Evolutionary conservation across 2,113 vertebrate genomes (phyloP).

Genomic region (Macquaria australasica): DNA sequence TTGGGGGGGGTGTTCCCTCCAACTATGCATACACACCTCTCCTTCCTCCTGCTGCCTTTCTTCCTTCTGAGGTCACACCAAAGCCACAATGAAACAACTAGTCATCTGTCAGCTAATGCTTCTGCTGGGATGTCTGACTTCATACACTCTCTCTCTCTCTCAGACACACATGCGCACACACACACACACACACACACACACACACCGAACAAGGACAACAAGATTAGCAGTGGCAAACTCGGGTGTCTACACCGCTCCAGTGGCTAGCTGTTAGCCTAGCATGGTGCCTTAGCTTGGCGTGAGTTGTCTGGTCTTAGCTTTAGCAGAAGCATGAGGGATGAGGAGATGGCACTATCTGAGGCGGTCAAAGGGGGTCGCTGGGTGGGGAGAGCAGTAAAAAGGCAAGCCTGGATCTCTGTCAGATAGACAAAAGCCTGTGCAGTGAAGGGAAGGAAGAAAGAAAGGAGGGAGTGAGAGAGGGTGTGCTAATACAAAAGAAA

Average conservation of each 20-base stretch:
- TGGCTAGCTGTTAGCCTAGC: slow-evolving; percentile 30
- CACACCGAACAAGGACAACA: not conserved
- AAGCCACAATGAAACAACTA: not conserved
- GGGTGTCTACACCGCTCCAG: not conserved
- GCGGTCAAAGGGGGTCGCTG: slow-evolving; percentile 13
- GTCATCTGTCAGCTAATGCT: not conserved
- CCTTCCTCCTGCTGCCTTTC: not conserved
- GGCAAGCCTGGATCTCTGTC: slow-evolving; percentile 26
- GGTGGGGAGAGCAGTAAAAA: not conserved
- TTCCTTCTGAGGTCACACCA: slow-evolving; percentile 19
- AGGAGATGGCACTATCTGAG: not conserved
- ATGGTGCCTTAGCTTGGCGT: not conserved
- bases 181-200: not conserved
- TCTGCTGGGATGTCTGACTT: not conserved
- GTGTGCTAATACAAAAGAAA: slow-evolving; percentile 86
- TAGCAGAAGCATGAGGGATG: not conserved
- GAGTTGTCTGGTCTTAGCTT: not conserved
- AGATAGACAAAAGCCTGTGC: slow-evolving; percentile 40
- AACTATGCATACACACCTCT: slow-evolving; percentile 11
- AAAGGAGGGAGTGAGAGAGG: slow-evolving; percentile 53
- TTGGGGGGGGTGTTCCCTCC: not conserved
- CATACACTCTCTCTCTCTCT: not conserved
- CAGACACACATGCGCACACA: not conserved
- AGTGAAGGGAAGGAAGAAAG: slow-evolving; percentile 14
- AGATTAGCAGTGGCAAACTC: not conserved